These are phyloP conservation scores for Cirrhinus mrigala DNA, from an alignment of 2,797 vertebrate species.

Conservation along the genomic window DNA sequence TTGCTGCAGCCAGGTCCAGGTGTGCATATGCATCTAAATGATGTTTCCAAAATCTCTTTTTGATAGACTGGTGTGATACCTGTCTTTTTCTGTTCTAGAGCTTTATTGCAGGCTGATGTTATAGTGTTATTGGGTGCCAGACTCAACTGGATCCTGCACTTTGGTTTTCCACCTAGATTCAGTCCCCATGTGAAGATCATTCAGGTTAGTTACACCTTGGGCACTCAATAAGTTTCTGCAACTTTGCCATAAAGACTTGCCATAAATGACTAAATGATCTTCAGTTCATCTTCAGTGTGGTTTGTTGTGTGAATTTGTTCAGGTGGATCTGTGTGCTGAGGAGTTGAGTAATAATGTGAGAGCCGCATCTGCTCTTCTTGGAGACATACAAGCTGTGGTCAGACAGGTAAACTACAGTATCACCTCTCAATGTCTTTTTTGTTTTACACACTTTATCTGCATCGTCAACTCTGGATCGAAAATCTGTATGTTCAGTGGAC, in stretches of 20 bases:
- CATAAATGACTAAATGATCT: not conserved
- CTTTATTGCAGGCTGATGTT: slow-evolving; percentile 90
- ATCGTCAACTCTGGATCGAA: not conserved
- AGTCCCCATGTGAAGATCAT: slow-evolving; percentile 88
- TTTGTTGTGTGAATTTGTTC: not conserved
- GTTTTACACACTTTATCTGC: not conserved
- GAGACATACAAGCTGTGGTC: slow-evolving; percentile 86
- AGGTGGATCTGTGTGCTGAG: slow-evolving; percentile 96
- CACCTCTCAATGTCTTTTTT: not conserved
- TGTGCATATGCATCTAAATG: not conserved
- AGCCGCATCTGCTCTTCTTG: slow-evolving; percentile 86
- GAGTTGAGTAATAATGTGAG: slow-evolving; percentile 95
- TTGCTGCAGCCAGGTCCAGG: slow-evolving; percentile 93
- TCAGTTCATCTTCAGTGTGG: not conserved
- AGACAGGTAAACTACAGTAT: slow-evolving; percentile 80
- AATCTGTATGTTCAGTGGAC: no score
- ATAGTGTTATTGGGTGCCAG: slow-evolving; percentile 92
- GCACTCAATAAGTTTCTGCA: not conserved
- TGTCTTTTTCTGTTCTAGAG: slow-evolving; percentile 75
- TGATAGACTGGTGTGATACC: not conserved
- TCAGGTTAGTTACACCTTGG: slow-evolving; percentile 80
- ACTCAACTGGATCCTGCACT: slow-evolving; percentile 98
- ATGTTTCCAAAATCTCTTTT: not conserved
- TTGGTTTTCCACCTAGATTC: slow-evolving; percentile 93
- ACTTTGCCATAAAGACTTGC: not conserved